Base-by-base conservation (phyloP, 2,797 vertebrate species). In the Anguilla obscura region DNA sequence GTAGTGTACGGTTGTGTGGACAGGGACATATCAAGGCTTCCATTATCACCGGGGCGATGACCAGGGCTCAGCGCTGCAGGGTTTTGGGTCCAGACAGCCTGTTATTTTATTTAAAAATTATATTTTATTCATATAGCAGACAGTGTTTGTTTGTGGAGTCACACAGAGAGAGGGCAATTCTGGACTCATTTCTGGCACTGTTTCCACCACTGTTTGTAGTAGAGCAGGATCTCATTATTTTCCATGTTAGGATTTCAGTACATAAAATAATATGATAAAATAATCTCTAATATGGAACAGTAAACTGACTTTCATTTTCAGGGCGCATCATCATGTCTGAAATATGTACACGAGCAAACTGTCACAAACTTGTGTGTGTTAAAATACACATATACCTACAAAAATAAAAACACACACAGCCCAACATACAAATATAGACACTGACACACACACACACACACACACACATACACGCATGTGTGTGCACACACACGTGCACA, bases 211-310 rank as follows among this genome's bases (percentile, higher is more conserved):
- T 85, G 90, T 96, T 95, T 96, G 36, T 95, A 95, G 93, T 95
- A 95, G 93, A 94, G 88, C 91, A 89, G 89, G 63, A 24, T 69
- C 8, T 69, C 1, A 63, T 91, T 87, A 91, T 94, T 91, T 87
- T 94, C 92, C 89, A 91, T 94, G 90, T 93, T 91, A 92, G 92
- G 88, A 88, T 92, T 90, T 92, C 89, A 91, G 87, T 94, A 92
- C 93, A 96, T 95, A 95, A 95, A 94, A 93, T 94, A 96, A 94
- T 87, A 91, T 91, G 93, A 92, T 92, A 94, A 95, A 93, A 93
- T 91, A 94, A 96, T 95, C 92, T 88, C 84, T 93, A 91, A 93
- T 94, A 94, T 93, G 92, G 94, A 93, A 92, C 91, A 90, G 90
- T 90, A 87, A 88, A 85, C 92, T 94, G 93, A 93, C 92, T 91